Evolutionary conservation across 2,113 vertebrate species (phyloP).

Genomic region (Mobula hypostoma): DNA sequence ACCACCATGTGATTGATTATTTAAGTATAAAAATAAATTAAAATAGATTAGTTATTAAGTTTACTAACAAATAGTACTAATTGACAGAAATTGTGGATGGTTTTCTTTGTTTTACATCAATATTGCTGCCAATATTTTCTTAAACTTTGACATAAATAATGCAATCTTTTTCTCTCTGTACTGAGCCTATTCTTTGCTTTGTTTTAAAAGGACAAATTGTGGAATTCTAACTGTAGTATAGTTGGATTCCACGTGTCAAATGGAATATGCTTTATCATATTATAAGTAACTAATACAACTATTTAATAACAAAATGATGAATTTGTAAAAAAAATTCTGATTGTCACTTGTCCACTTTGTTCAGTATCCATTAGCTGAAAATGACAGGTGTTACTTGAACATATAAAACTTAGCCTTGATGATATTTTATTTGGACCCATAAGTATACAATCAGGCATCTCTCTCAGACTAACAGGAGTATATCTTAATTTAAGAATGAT

Average conservation of each 20-base stretch:
- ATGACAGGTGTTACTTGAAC: background rate
- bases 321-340: background rate
- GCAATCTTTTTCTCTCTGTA: background rate
- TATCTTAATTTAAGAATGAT: background rate
- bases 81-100: background rate
- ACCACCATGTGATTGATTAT: background rate
- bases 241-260: background rate
- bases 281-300: background rate
- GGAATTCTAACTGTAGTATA: background rate
- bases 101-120: background rate
- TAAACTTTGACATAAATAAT: background rate
- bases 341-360: background rate
- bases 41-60: background rate
- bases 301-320: background rate
- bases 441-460: background rate
- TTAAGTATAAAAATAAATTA: slow-evolving; percentile 15
- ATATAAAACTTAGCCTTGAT: background rate
- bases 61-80: background rate
- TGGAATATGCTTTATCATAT: background rate
- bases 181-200: background rate
- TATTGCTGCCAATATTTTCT: background rate
- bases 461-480: background rate
- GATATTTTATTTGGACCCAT: background rate
- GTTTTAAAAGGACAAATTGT: background rate
- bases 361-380: background rate